Percentiles rank a stretch among this genome's conserved stretches.
These are phyloP conservation scores for Eilema griseolum DNA, from an alignment of 2,888 invertebrate species.

Conservation along the genomic window DNA sequence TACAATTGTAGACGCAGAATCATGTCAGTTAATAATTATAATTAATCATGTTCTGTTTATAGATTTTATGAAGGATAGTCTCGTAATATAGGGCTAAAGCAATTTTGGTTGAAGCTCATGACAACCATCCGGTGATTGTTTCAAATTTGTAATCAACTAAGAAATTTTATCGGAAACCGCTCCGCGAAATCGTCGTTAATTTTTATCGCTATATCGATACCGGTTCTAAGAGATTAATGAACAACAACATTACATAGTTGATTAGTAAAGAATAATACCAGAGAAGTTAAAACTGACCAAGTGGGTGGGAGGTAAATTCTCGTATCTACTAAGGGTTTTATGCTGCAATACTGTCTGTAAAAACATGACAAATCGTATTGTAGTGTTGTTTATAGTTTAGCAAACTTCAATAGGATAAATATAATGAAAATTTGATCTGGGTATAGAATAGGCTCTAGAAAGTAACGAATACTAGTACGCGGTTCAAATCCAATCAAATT, in stretches of 20 bases:
- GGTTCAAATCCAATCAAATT: too few relatives aligned
- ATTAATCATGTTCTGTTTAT: background rate
- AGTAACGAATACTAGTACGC: too few relatives aligned
- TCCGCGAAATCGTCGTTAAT: conserved; percentile 22
- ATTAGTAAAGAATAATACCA: conserved; percentile 13
- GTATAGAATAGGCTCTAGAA: too few relatives aligned
- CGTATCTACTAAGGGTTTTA: background rate
- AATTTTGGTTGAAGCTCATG: background rate
- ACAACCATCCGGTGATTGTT: conserved; percentile 10
- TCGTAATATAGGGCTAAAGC: background rate
- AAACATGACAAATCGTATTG: background rate
- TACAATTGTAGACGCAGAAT: conserved; percentile 27
- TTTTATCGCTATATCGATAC: conserved; percentile 23
- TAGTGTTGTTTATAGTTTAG: too few relatives aligned
- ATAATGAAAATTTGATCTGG: too few relatives aligned
- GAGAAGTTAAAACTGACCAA: background rate
- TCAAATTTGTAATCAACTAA: conserved; percentile 16
- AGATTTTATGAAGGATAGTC: background rate
- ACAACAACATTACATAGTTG: conserved; percentile 13
- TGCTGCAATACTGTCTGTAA: background rate
- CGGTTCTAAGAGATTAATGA: conserved; percentile 22
- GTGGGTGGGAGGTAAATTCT: background rate
- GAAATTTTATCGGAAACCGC: conserved; percentile 25
- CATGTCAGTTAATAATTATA: background rate
- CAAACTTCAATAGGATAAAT: too few relatives aligned